Percentiles rank a stretch among this genome's conserved stretches.
Conservation (phyloP, 2,113 vertebrate species). For the Nothobranchius furzeri region DNA sequence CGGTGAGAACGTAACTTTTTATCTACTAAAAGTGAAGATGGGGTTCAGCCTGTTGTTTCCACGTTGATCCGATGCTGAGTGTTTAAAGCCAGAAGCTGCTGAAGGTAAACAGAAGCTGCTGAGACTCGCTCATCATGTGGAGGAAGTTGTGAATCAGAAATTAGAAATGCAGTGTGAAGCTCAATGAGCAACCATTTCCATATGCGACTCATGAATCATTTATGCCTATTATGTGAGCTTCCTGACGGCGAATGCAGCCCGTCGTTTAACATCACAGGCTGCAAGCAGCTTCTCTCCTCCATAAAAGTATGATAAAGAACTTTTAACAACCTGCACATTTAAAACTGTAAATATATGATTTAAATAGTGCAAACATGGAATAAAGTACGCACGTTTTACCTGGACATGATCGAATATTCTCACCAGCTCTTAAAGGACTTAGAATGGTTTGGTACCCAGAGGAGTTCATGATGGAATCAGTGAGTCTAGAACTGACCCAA, state of each 20-base stretch:
- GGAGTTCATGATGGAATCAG: no score
- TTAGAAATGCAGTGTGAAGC: slow-evolving; percentile 2
- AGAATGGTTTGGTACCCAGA: no score
- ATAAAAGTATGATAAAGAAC: no score
- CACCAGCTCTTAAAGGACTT: no score
- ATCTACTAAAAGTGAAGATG: neutral
- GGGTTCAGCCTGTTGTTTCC: neutral
- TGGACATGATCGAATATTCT: no score
- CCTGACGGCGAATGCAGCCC: slow-evolving; percentile 15
- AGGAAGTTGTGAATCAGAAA: neutral
- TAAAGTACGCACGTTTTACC: no score
- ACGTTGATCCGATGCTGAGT: neutral
- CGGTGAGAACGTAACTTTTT: neutral
- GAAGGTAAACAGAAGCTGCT: neutral
- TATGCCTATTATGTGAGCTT: slow-evolving; percentile 7
- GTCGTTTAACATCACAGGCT: neutral
- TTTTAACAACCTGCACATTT: no score
- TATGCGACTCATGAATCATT: slow-evolving; percentile 23
- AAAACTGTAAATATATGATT: no score
- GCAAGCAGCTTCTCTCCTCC: neutral
- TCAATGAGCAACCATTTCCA: neutral
- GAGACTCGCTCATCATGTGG: neutral
- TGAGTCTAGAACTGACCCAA: no score
- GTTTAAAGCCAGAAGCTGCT: neutral
- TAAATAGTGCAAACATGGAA: no score